Percentiles rank a stretch among this genome's conserved stretches.
phyloP scores from a whole-genome alignment of 2,888 invertebrate genomes.

The Macrophya alboannulata region DNA sequence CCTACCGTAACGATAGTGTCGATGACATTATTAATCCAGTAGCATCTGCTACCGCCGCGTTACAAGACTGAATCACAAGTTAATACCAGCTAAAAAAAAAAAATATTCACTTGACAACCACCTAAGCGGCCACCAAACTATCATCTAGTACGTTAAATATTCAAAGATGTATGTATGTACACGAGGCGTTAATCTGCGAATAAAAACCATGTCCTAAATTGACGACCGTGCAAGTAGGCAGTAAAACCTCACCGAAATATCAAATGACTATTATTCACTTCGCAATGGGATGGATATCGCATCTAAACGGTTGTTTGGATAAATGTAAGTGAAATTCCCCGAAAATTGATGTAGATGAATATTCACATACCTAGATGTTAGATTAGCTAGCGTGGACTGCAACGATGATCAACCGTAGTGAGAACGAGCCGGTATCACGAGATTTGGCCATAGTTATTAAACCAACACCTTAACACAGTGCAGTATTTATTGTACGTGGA shows the following conservation, averaged over 20 bases:
- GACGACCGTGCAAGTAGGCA: not conserved
- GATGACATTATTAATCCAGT: conserved; percentile 30
- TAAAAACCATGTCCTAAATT: conserved; percentile 25
- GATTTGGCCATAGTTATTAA: conserved; percentile 42
- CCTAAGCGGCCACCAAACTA: not conserved
- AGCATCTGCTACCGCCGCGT: not conserved
- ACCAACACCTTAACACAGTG: conserved; percentile 6
- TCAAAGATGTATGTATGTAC: not conserved
- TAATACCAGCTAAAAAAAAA: not conserved
- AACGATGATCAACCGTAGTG: not conserved
- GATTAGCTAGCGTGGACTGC: not conserved
- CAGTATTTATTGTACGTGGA: not conserved
- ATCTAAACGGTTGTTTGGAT: not conserved
- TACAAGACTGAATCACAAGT: conserved; percentile 13
- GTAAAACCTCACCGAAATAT: conserved; percentile 5
- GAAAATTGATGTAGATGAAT: not conserved
- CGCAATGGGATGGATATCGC: not conserved
- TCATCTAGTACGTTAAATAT: conserved; percentile 6
- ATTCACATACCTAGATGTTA: not conserved
- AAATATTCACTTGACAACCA: not conserved
- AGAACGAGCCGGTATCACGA: conserved; percentile 43
- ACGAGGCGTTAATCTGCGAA: conserved; percentile 13
- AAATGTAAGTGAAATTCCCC: not conserved
- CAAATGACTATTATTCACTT: not conserved
- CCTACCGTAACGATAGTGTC: conserved; percentile 17